phyloP scores from a whole-genome alignment of 2,888 invertebrate species.

The Drosophila borborema region DNA sequence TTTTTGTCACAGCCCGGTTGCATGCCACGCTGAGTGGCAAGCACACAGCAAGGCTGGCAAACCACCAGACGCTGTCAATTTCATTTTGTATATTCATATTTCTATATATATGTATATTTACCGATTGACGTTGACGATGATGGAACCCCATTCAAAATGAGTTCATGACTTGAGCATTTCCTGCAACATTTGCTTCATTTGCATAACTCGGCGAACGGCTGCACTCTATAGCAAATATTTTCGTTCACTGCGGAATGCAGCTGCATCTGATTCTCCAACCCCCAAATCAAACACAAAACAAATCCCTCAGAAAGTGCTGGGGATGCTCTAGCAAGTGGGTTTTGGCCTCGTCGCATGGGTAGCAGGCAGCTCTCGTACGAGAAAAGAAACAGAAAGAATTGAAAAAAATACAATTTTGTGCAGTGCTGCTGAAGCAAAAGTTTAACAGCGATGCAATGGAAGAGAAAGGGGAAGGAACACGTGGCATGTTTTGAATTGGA shows the following conservation, averaged over 20 bases:
- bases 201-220: conserved; percentile 35
- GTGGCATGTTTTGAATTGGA: conserved; percentile 78
- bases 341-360: conserved; percentile 12
- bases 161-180: conserved; percentile 38
- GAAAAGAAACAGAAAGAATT: conserved; percentile 10
- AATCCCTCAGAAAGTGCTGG: conserved; percentile 11
- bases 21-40: conserved; percentile 31
- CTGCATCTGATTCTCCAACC: conserved; percentile 39
- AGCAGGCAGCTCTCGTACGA: conserved; percentile 8
- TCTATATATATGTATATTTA: conserved; percentile 45
- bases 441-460: neutral
- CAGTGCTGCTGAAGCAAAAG: conserved; percentile 48
- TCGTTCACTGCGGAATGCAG: conserved; percentile 22
- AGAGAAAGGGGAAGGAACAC: conserved; percentile 24
- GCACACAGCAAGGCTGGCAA: conserved; percentile 1
- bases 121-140: neutral
- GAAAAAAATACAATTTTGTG: conserved; percentile 46
- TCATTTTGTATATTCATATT: conserved; percentile 50
- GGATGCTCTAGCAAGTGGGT: conserved; percentile 30
- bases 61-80: conserved; percentile 34
- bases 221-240: conserved; percentile 29
- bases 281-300: conserved; percentile 58
- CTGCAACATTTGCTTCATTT: conserved; percentile 34
- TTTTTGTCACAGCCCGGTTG: conserved; percentile 41
- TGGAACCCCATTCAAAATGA: conserved; percentile 14